Base-by-base conservation (phyloP, 2,888 invertebrate genomes). In the Monopis laevigella region DNA sequence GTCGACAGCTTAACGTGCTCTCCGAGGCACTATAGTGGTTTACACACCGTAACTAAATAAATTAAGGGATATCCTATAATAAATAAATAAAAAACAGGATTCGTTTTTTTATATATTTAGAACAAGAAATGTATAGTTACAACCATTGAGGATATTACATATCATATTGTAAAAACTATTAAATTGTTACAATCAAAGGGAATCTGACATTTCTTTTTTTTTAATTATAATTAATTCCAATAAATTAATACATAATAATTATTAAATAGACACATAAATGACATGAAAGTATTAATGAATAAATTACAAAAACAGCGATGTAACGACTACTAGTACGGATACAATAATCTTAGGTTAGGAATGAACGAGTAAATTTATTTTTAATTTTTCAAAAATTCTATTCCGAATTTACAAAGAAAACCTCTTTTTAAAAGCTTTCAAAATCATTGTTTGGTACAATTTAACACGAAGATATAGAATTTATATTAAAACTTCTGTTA, bases 91-190 rank as follows among this genome's bases (percentile, higher is more conserved):
- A 36, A 36, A 8, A 24, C 6, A 24, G 24, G 6, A 7, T 24
- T 24, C 24, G 10, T 65, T 69, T 75, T 73, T 78, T 77, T 77
- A 81, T 81, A 81, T 81, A 82, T 82, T 81, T 81, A 81, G 81
- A 82, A 82, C 82, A 81, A 81, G 81, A 81, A 81, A 81, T 82
- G 81, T 82, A 81, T 81, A 80, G 75, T 80, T 81, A 82, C 82
- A 82, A 82, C 82, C 82, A 81, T 82, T 69, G 81, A 82, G 75
- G 81, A 81, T 81, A 81, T 81, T 80, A 78, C 75, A 82, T 82
- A 82, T 82, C 81, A 70, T 81, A 81, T 81, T 78, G 77, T 80
- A 80, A 78, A 78, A 80, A 74, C 80, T 28, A 7, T 82, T n/a
- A n/a, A n/a, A 81, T 82, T 81, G 81, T 81, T 80, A 73, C 78